These are phyloP conservation scores for Uria lomvia DNA, from an alignment of 2,113 vertebrate species.

Conservation along the genomic window DNA sequence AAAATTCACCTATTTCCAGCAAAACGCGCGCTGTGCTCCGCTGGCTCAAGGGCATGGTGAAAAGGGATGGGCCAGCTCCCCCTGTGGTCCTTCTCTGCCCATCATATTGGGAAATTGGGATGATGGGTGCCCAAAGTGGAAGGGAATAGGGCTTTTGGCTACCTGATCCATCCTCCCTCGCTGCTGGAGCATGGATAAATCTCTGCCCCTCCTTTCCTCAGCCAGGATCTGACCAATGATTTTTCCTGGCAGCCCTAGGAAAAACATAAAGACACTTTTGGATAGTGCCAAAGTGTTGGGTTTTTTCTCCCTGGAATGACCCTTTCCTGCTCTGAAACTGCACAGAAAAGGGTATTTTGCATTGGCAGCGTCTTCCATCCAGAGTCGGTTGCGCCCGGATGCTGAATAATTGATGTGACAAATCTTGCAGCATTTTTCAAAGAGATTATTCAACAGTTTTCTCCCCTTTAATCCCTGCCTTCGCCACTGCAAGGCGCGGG, in stretches of 20 bases:
- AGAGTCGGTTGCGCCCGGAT: background rate
- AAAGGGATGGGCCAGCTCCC: background rate
- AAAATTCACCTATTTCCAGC: background rate
- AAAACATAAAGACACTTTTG: background rate
- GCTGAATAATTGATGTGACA: background rate
- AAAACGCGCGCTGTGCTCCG: rapidly evolving
- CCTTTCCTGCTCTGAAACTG: background rate
- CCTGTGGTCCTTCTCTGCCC: background rate
- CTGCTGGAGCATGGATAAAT: rapidly evolving
- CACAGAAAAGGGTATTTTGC: background rate
- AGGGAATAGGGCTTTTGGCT: background rate
- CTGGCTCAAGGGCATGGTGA: rapidly evolving
- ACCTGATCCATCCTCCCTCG: rapidly evolving
- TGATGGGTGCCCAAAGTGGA: background rate
- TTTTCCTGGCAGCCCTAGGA: background rate
- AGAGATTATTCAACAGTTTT: background rate
- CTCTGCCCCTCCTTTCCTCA: background rate
- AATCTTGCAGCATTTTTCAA: background rate
- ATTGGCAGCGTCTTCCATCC: background rate
- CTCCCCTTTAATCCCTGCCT: background rate
- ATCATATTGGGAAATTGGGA: rapidly evolving
- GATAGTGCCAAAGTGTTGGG: background rate
- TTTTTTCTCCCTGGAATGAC: background rate
- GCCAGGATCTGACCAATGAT: rapidly evolving
- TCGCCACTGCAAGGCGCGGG: background rate